These are phyloP conservation scores for Corapipo altera DNA, from an alignment of 2,113 vertebrate genomes.

Conservation along the genomic window DNA sequence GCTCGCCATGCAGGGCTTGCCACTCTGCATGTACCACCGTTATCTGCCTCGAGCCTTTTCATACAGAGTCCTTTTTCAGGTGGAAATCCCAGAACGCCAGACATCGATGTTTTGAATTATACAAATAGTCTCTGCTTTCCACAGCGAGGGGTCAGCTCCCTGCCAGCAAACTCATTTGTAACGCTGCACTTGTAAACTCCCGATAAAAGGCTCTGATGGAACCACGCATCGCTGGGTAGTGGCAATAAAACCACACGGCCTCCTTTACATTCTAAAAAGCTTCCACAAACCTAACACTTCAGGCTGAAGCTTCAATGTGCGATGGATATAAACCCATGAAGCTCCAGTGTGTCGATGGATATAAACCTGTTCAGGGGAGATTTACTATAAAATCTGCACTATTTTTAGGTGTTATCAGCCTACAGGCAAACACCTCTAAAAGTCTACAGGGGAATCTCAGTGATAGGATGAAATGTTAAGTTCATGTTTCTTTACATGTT, in stretches of 20 bases:
- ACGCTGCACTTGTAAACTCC: conserved; percentile 36
- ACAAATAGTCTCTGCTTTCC: conserved; percentile 15
- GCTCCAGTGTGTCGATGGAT: neutral
- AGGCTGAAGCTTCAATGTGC: neutral
- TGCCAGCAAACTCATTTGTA: conserved; percentile 56
- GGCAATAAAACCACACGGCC: neutral
- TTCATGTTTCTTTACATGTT: neutral
- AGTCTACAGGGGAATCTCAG: neutral
- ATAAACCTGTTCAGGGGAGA: neutral
- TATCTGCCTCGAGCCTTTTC: neutral
- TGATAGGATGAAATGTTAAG: neutral
- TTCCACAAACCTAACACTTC: neutral
- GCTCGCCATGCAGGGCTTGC: neutral
- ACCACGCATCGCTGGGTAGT: neutral
- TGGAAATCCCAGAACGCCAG: neutral
- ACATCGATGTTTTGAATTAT: neutral
- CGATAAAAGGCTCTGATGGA: conserved; percentile 23
- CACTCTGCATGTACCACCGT: accelerated
- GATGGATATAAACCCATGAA: neutral
- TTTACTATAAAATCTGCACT: neutral
- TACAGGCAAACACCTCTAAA: neutral
- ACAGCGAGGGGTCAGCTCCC: conserved; percentile 27
- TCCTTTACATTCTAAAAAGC: neutral
- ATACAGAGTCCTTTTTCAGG: neutral
- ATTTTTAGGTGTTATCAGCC: neutral